Percentiles rank a stretch among this genome's conserved stretches.
Conservation (phyloP, 2,888 invertebrate genomes). For the Clunio marinus region DNA sequence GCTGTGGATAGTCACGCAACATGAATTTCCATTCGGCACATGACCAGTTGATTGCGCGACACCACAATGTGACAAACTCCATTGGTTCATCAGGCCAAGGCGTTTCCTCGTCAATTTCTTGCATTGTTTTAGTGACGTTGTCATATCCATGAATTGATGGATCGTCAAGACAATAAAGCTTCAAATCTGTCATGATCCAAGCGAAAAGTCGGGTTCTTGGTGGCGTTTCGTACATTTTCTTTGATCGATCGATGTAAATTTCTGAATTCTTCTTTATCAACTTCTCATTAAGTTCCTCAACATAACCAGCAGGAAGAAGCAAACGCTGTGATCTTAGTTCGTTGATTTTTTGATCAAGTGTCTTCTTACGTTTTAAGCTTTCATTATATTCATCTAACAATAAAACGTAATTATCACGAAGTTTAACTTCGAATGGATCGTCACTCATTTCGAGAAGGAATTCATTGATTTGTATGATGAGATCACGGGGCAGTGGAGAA, state of each 20-base stretch:
- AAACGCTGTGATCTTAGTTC: conserved; percentile 79
- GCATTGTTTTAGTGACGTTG: conserved; percentile 67
- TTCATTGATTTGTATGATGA: conserved; percentile 84
- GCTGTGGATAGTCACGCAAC: conserved; percentile 92
- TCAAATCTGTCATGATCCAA: conserved; percentile 71
- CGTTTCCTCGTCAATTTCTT: conserved; percentile 80
- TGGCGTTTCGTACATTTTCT: conserved; percentile 58
- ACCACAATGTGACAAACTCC: conserved; percentile 90
- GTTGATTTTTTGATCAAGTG: conserved; percentile 82
- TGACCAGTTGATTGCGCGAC: conserved; percentile 75
- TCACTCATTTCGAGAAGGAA: conserved; percentile 90
- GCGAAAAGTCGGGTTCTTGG: conserved; percentile 75
- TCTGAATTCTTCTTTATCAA: conserved; percentile 87
- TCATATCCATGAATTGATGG: conserved; percentile 76
- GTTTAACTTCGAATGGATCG: conserved; percentile 95
- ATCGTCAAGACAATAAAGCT: conserved; percentile 75
- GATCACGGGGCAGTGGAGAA: conserved; percentile 78
- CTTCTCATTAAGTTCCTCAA: conserved; percentile 83
- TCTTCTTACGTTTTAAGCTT: conserved; percentile 79
- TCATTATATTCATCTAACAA: conserved; percentile 94
- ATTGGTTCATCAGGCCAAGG: conserved; percentile 88
- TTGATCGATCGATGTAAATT: conserved; percentile 89
- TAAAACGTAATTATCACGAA: conserved; percentile 92
- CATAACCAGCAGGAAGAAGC: conserved; percentile 76
- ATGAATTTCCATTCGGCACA: conserved; percentile 83